Evolutionary conservation across 2,797 vertebrate genomes (phyloP).

Genomic region (Thripadectes ignobilis): DNA sequence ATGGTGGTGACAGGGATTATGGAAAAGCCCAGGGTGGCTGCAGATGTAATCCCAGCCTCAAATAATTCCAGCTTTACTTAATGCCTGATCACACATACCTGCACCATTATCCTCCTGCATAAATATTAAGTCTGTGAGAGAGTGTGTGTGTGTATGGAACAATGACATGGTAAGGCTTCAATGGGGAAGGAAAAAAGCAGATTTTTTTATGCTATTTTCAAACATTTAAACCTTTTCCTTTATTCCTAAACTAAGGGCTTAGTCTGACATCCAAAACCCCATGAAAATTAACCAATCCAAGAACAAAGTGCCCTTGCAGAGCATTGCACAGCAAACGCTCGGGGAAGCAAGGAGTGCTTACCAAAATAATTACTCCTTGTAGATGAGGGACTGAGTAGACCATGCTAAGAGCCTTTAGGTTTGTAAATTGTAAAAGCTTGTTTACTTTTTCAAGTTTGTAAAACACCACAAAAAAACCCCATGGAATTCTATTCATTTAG

Average conservation of each 20-base stretch:
- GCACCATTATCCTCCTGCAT: neutral
- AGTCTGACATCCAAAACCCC: neutral
- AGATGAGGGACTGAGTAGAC: neutral
- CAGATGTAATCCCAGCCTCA: neutral
- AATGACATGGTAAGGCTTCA: neutral
- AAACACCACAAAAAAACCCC: neutral
- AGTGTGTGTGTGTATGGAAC: neutral
- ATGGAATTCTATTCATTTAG: neutral
- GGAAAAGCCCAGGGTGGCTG: neutral
- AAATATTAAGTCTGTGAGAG: neutral
- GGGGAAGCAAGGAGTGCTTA: neutral
- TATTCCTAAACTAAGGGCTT: neutral
- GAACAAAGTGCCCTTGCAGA: neutral
- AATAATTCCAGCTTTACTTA: neutral
- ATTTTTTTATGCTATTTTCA: neutral
- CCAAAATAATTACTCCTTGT: neutral
- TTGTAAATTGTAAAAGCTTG: neutral
- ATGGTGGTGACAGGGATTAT: rapidly evolving
- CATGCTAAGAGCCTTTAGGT: neutral
- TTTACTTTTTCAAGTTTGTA: neutral
- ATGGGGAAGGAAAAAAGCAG: neutral
- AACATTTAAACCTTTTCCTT: neutral
- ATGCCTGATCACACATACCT: neutral
- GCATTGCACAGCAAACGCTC: neutral
- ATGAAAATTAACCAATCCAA: neutral